A percentile compares a stretch with the other conserved stretches of the same genome.
phyloP scores from a whole-genome alignment of 2,797 vertebrate genomes.

The Pseudochromis fuscus region DNA sequence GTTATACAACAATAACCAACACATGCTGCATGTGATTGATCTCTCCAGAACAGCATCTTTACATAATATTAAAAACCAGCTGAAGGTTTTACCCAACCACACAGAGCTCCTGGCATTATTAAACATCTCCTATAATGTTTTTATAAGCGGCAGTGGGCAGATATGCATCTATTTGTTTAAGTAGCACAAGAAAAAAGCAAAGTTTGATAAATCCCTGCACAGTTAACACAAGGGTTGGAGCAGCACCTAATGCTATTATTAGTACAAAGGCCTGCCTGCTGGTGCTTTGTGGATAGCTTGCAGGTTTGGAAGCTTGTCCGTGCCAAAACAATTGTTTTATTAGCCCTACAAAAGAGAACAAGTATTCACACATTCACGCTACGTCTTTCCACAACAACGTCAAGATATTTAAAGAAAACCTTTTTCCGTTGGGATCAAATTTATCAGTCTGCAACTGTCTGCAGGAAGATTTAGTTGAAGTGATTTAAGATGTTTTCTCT shows the following conservation, averaged over 20 bases:
- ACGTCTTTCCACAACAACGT: neutral
- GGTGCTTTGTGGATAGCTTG: slow-evolving; percentile 23
- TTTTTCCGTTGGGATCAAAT: no score
- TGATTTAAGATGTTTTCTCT: no score
- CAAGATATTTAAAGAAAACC: no score
- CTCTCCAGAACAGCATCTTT: slow-evolving; percentile 1
- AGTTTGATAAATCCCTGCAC: neutral
- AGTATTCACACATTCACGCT: neutral
- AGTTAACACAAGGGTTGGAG: neutral
- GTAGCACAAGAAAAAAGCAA: neutral
- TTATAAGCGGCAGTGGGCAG: neutral
- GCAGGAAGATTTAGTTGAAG: no score
- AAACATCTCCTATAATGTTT: neutral
- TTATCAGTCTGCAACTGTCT: no score
- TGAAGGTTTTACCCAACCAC: neutral
- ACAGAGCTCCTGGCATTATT: neutral
- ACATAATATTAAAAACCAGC: slow-evolving; percentile 20
- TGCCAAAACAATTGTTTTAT: neutral
- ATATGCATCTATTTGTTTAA: neutral
- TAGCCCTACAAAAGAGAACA: neutral
- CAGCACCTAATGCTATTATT: slow-evolving; percentile 22
- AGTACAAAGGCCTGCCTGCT: neutral
- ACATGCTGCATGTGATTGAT: neutral
- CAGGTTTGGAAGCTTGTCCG: neutral
- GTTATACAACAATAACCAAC: slow-evolving; percentile 11